Conservation (phyloP, 2,113 vertebrate genomes). For the Aphelocoma coerulescens region DNA sequence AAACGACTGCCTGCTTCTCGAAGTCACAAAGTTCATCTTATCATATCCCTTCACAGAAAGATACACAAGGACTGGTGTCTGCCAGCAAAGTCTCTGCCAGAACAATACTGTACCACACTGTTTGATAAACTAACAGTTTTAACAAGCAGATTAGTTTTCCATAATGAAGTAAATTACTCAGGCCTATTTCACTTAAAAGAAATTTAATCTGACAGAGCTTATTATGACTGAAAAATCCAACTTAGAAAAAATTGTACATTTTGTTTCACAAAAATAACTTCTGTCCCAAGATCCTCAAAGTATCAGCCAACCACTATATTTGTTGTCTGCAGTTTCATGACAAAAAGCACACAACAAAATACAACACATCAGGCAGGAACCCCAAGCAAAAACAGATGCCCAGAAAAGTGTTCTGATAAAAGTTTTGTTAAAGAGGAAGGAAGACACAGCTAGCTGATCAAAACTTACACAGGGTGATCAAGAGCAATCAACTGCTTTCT, state of each 20-base stretch:
- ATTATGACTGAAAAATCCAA: neutral
- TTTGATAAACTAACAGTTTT: conserved; percentile 14
- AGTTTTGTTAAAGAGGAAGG: neutral
- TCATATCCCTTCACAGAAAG: neutral
- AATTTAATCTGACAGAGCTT: neutral
- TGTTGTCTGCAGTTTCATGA: neutral
- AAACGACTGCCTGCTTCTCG: neutral
- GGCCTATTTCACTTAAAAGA: neutral
- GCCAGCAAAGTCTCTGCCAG: neutral
- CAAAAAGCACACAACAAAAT: neutral
- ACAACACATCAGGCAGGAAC: neutral
- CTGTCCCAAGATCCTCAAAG: neutral
- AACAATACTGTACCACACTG: conserved; percentile 33
- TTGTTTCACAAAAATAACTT: conserved; percentile 5
- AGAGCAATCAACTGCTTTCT: neutral
- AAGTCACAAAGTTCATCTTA: neutral
- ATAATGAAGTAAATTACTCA: conserved; percentile 10
- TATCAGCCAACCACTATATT: neutral
- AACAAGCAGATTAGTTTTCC: conserved; percentile 23
- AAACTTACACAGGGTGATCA: neutral
- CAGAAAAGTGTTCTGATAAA: neutral
- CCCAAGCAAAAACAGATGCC: neutral
- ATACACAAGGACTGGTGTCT: neutral
- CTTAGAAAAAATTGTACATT: neutral
- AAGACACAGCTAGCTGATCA: neutral